These are phyloP conservation scores for Papilio xuthus DNA, from an alignment of 1,140 invertebrate genomes.

Conservation along the genomic window DNA sequence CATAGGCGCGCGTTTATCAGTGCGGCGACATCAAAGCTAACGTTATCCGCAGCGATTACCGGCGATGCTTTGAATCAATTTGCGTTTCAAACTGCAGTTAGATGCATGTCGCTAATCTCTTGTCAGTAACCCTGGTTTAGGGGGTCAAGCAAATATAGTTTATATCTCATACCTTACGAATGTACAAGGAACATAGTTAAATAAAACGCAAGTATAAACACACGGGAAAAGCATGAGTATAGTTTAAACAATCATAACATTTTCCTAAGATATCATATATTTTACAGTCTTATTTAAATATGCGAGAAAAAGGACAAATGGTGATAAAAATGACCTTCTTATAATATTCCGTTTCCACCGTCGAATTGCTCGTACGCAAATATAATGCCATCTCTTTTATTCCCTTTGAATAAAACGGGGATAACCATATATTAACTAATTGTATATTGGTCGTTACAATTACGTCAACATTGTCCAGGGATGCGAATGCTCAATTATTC, in stretches of 20 bases:
- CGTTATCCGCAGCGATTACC: slow-evolving; percentile 8
- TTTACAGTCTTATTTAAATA: too few relatives aligned
- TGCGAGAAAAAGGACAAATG: too few relatives aligned
- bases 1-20: neutral
- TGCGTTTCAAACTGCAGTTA: neutral
- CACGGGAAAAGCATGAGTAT: neutral
- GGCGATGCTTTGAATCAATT: slow-evolving; percentile 27
- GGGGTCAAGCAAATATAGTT: neutral
- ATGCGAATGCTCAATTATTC: slow-evolving; percentile 5
- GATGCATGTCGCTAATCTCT: neutral
- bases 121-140: neutral
- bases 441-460: neutral
- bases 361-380: too few relatives aligned
- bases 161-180: neutral
- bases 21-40: slow-evolving; percentile 20
- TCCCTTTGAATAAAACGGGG: too few relatives aligned
- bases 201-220: too few relatives aligned
- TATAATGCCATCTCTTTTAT: too few relatives aligned
- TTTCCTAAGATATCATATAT: too few relatives aligned
- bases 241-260: neutral
- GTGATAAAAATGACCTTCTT: too few relatives aligned
- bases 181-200: too few relatives aligned
- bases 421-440: neutral
- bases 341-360: too few relatives aligned
- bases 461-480: slow-evolving; percentile 20